Percentiles rank a stretch among this genome's conserved stretches.
Conservation (phyloP, 1,140 invertebrate genomes). For the Camponotus pennsylvanicus region DNA sequence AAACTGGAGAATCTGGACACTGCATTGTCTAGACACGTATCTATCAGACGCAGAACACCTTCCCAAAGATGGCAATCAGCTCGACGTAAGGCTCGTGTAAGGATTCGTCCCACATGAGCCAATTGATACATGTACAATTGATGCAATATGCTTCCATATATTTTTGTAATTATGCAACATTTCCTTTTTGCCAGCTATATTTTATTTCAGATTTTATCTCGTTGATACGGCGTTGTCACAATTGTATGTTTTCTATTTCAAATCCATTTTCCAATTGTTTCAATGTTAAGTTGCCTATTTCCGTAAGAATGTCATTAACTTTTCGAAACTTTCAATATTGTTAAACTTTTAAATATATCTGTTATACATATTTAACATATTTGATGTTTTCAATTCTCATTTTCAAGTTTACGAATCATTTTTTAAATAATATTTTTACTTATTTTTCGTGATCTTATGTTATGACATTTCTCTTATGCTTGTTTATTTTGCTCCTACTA, state of each 20-base stretch:
- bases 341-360: neutral
- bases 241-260: neutral
- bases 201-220: slow-evolving; percentile 53
- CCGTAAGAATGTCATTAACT: neutral
- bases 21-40: slow-evolving; percentile 83
- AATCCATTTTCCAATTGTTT: neutral
- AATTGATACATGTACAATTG: neutral
- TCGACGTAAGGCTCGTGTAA: slow-evolving; percentile 85
- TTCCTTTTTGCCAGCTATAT: slow-evolving; percentile 27
- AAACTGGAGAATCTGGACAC: slow-evolving; percentile 83
- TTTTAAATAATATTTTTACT: neutral
- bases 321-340: neutral
- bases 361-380: neutral
- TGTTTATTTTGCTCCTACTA: slow-evolving; percentile 1
- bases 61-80: slow-evolving; percentile 85
- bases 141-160: neutral
- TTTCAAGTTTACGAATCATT: neutral
- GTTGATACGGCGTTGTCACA: neutral
- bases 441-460: neutral
- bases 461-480: neutral
- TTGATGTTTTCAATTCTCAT: neutral
- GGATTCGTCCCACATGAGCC: slow-evolving; percentile 76
- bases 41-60: slow-evolving; percentile 83
- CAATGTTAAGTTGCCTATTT: neutral
- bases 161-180: slow-evolving; percentile 40